Evolutionary conservation across 1,140 invertebrate species (phyloP), one percentile per base, ranked within the genome.

Genomic region (Tetraneura akinire): DNA sequence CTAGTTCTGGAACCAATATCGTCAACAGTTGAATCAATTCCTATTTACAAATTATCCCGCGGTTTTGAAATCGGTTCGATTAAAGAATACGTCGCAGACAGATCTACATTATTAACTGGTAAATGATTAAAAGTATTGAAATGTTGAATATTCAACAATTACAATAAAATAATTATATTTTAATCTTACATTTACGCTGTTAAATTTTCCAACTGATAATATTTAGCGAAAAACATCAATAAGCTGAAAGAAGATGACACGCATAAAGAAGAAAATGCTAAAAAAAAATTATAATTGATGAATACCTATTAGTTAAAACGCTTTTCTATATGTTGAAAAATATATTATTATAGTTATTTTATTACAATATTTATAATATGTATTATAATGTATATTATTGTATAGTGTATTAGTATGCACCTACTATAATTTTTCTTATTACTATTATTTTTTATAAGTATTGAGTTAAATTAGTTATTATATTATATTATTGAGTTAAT

Each of bases 1-100:
- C 16, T 53, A 78, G 74, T 78, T 47, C 62, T 78, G 11, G 74
- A 78, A 45, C 74, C 74, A 14, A 47, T 78, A 78, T 78, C 74
- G 16, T 78, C 74, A n/a, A 78, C 74, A 6, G 53, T 78, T 9
- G 74, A 78, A 78, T 45, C 74, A n/a, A 78, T 78, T 62, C 74
- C 74, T 14, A 78, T 78, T 18, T 78, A 78, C 13, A 78, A 78
- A 32, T 18, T 78, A n/a, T 78, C 74, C 10, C 74, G 74, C n/a
- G 53, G 74, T 6, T 78, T 78, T 11, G 74, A 60, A 4, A 16
- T 29, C 11, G 53, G 53, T 47, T 62, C 53, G 0, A 3, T 62
- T 8, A 78, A 78, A 23, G 53, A 47, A 42, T n/a, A 62, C 37
- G 9, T 78, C 21, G 8, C 32, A 37, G 74, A 78, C 45, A 78